A percentile compares a stretch with the other conserved stretches of the same genome.
phyloP scores from a whole-genome alignment of 2,113 vertebrate genomes.

The Pterocles orientalis region DNA sequence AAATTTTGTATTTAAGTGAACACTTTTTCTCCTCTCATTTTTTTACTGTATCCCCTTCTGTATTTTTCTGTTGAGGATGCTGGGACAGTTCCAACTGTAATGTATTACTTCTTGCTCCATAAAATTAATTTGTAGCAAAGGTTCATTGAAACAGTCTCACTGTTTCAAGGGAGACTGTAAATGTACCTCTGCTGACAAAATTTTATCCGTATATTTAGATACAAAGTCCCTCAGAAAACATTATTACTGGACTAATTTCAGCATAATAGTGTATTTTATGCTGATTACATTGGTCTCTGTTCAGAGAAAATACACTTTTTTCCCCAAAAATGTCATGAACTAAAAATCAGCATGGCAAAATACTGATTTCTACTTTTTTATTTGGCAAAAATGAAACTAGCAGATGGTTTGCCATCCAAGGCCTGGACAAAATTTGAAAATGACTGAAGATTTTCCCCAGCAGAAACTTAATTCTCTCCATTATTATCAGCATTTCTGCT shows the following conservation, averaged over 20 bases:
- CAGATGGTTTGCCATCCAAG: slow-evolving; percentile 10
- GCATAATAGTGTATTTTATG: neutral
- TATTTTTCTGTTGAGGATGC: neutral
- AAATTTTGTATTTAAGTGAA: neutral
- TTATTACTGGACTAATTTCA: neutral
- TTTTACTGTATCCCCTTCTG: neutral
- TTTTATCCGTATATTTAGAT: neutral
- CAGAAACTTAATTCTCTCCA: slow-evolving; percentile 46
- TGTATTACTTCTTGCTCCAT: neutral
- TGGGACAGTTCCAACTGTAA: neutral
- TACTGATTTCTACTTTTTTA: neutral
- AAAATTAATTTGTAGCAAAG: neutral
- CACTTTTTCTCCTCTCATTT: neutral
- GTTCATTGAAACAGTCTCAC: neutral
- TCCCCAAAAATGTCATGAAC: neutral
- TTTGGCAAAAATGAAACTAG: neutral
- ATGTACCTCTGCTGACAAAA: neutral
- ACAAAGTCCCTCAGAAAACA: neutral
- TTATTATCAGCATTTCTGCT: slow-evolving; percentile 55
- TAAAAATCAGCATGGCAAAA: neutral
- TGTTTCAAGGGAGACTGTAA: neutral
- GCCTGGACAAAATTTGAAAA: slow-evolving; percentile 42
- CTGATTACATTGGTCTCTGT: neutral
- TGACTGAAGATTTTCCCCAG: slow-evolving; percentile 17
- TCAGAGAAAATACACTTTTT: neutral